Conservation (phyloP, 2,113 vertebrate species). For the Peromyscus leucopus region DNA sequence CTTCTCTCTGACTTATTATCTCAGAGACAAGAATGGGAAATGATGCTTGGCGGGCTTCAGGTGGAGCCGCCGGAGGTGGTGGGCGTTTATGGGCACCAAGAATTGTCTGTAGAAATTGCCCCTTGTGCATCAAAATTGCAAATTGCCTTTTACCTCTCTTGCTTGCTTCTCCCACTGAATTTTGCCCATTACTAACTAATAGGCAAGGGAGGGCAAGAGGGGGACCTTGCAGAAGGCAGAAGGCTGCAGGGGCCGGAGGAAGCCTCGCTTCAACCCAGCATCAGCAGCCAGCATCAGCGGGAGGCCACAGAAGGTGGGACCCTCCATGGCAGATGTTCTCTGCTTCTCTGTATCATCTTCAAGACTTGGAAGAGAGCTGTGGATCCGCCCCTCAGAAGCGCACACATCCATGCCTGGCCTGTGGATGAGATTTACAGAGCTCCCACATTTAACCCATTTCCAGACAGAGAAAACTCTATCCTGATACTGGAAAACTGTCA, state of each 20-base stretch:
- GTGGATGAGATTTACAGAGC: not conserved
- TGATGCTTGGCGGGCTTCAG: slow-evolving; percentile 60
- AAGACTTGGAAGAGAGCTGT: not conserved
- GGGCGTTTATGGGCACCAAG: slow-evolving; percentile 48
- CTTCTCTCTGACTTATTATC: slow-evolving; percentile 81
- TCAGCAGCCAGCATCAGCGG: not conserved
- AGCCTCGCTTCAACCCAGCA: not conserved
- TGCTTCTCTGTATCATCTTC: not conserved
- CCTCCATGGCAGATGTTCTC: not conserved
- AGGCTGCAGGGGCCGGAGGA: not conserved
- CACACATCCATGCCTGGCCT: too few species aligned
- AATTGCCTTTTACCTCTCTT: slow-evolving; percentile 64
- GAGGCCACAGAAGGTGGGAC: not conserved
- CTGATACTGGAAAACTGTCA: not conserved
- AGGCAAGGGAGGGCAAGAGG: not conserved
- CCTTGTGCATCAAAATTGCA: slow-evolving; percentile 73
- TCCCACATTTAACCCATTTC: not conserved
- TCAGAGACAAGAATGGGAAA: slow-evolving; percentile 78
- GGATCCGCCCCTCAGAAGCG: not conserved
- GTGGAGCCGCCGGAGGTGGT: slow-evolving; percentile 61
- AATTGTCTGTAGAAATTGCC: slow-evolving; percentile 74
- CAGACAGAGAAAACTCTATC: not conserved
- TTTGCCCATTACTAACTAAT: not conserved
- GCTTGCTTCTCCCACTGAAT: not conserved
- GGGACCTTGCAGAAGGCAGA: not conserved